Conservation (phyloP, 2,797 vertebrate genomes). For the Phoxinus dragarum region DNA sequence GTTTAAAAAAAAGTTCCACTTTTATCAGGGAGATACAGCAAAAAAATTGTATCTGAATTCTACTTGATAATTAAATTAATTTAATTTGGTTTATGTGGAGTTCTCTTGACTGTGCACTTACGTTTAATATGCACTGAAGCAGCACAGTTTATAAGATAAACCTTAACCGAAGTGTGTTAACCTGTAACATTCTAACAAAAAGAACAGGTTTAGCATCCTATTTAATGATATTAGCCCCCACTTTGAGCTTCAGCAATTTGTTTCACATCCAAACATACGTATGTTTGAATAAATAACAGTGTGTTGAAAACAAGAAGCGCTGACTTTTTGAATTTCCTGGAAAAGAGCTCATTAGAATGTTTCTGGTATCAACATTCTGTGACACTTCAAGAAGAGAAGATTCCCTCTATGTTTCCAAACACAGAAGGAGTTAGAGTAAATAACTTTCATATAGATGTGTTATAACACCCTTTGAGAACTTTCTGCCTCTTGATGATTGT, state of each 20-base stretch:
- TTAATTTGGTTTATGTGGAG: not conserved
- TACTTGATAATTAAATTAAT: not conserved
- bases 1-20: no score
- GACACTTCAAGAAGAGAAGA: not conserved
- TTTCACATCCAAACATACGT: constrained; percentile 31
- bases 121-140: not conserved
- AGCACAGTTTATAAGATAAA: not conserved
- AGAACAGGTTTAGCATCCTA: not conserved
- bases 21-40: no score
- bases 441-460: not conserved
- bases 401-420: not conserved
- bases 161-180: not conserved
- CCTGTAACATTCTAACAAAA: constrained; percentile 28
- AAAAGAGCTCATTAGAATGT: not conserved
- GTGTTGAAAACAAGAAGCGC: constrained; percentile 1
- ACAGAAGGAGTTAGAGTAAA: not conserved
- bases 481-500: not conserved
- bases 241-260: not conserved
- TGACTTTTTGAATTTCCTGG: constrained; percentile 20
- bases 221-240: constrained; percentile 16
- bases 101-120: not conserved
- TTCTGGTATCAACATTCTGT: constrained; percentile 22
- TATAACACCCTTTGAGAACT: not conserved
- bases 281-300: constrained; percentile 34
- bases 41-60: no score